phyloP scores from a whole-genome alignment of 2,113 vertebrate species.

The Parotia lawesii region DNA sequence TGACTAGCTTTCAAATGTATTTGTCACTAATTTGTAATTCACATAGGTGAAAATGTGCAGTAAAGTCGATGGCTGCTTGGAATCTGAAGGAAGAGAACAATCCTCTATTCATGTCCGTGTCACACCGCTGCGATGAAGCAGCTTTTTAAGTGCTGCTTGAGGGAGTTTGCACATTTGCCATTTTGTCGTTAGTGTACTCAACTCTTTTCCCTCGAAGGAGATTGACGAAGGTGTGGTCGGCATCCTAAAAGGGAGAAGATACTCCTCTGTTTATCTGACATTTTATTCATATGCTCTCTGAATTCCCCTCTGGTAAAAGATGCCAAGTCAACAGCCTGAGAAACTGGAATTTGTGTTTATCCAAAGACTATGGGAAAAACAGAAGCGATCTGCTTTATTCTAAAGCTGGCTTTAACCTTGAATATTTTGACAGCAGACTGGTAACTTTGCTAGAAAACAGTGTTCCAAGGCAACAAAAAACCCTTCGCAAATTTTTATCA shows the following conservation, averaged over 20 bases:
- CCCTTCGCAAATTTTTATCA: not conserved
- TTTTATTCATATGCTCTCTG: not conserved
- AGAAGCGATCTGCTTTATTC: not conserved
- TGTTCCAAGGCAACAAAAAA: not conserved
- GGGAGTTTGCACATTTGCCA: not conserved
- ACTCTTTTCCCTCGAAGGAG: not conserved
- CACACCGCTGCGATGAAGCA: not conserved
- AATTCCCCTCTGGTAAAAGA: not conserved
- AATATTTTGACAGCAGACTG: not conserved
- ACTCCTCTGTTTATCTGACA: not conserved
- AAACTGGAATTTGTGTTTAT: not conserved
- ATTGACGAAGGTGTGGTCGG: not conserved
- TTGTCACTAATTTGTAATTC: constrained; percentile 40
- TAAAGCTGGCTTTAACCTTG: not conserved
- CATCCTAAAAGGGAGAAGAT: not conserved
- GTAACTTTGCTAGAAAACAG: not conserved
- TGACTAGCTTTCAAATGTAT: constrained; percentile 11
- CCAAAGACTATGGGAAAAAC: not conserved
- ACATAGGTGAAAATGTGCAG: constrained; percentile 11
- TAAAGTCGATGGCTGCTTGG: not conserved
- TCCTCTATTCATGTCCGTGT: not conserved
- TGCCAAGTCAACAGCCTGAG: not conserved
- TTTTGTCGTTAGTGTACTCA: not conserved
- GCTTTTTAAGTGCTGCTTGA: not conserved
- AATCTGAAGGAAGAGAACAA: not conserved